Evolutionary conservation across 2,113 vertebrate genomes (phyloP).

Genomic region (Polyodon spathula): DNA sequence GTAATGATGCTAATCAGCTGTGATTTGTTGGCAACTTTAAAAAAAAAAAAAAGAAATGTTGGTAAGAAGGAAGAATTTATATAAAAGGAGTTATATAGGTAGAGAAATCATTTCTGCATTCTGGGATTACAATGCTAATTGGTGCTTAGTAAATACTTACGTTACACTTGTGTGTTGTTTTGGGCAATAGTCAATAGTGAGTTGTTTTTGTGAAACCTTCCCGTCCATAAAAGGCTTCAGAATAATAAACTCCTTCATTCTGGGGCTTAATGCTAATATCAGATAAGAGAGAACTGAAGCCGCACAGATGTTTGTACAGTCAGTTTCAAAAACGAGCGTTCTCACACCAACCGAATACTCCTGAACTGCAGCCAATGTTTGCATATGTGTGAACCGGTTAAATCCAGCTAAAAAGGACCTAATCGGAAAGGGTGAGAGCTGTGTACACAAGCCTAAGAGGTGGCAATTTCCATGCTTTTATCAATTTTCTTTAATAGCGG

Average conservation of each 20-base stretch:
- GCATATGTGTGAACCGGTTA: slow-evolving; percentile 4
- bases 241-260: slow-evolving; percentile 15
- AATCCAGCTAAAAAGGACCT: slow-evolving; percentile 11
- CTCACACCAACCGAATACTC: slow-evolving; percentile 17
- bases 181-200: too few species aligned
- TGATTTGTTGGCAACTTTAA: too few species aligned
- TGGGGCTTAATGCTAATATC: slow-evolving; percentile 17
- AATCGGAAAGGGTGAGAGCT: not conserved
- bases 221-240: slow-evolving; percentile 15
- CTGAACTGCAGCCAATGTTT: slow-evolving; percentile 16
- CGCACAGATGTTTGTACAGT: slow-evolving; percentile 18
- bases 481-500: slow-evolving; percentile 43
- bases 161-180: too few species aligned
- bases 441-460: slow-evolving; percentile 16
- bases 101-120: too few species aligned
- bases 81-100: too few species aligned
- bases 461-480: slow-evolving; percentile 36
- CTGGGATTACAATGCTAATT: too few species aligned
- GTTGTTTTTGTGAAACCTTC: too few species aligned
- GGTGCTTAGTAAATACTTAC: too few species aligned
- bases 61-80: too few species aligned
- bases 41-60: too few species aligned
- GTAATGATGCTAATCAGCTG: too few species aligned
- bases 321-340: slow-evolving; percentile 19
- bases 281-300: slow-evolving; percentile 23